Conservation (phyloP, 2,113 vertebrate genomes). For the Nymphicus hollandicus region DNA sequence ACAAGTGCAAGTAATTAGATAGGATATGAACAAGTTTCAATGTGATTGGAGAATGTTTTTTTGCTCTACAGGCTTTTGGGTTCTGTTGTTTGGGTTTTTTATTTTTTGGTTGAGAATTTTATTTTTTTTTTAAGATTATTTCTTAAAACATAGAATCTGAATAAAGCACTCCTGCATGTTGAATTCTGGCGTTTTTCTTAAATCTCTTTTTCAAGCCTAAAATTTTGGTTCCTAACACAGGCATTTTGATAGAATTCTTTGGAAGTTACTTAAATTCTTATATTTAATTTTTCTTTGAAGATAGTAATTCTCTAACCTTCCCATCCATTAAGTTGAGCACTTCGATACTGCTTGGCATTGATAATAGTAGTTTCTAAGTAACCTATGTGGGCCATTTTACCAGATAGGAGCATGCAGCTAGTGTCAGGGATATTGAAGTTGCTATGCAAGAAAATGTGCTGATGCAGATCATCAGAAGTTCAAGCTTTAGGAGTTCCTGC, state of each 20-base stretch:
- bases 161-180: not conserved
- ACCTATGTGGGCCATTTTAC: not conserved
- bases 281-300: not conserved
- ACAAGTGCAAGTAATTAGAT: not conserved
- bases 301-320: not conserved
- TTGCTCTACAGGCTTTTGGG: not conserved
- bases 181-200: not conserved
- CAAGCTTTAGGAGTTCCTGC: not conserved
- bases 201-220: not conserved
- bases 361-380: not conserved
- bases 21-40: not conserved
- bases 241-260: not conserved
- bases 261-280: not conserved
- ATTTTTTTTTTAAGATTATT: not conserved
- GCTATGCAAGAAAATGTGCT: not conserved
- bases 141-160: not conserved
- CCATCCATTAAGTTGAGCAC: not conserved
- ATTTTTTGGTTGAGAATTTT: not conserved
- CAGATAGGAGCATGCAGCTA: not conserved
- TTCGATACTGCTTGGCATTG: not conserved
- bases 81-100: not conserved
- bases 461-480: not conserved
- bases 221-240: not conserved
- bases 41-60: not conserved
- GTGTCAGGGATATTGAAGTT: not conserved